Evolutionary conservation across 2,113 vertebrate genomes (phyloP), one percentile per base, ranked within the genome.

Genomic region (Propithecus coquereli): DNA sequence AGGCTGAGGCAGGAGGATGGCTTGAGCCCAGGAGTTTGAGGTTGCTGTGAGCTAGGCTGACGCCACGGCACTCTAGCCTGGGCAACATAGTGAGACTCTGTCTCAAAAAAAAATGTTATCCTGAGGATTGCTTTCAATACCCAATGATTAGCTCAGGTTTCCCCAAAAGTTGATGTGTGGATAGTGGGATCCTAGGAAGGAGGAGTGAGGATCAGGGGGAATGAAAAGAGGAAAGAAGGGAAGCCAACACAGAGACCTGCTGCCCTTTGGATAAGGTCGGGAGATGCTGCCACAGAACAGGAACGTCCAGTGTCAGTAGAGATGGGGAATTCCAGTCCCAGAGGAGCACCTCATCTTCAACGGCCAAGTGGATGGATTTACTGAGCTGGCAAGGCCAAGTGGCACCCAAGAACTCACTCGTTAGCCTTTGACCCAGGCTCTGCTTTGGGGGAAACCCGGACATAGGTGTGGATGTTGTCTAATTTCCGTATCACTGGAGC

Each of bases 241-340:
- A 40, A 22, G 25, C 6, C 34, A 32, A 7, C 3, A 27, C 34
- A 17, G 22, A 47, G 18, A 20, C n/a, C 8, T 8, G 2, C 8
- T 8, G 3, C 43, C 25, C 76, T 70, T 52, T 68, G 5, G 12
- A 2, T 37, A 59, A 50, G 37, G 2, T 13, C 4, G 27, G 12
- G 10, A 92, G 80, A 23, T 61, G 65, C 43, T 59, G 16, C 27
- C 18, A 1, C 0, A 1, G 34, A 10, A 47, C 23, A 1, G 1
- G 37, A 8, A 3, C 2, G 8, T 9, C 27, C n/a, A 10, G 32
- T 22, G 16, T 76, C 40, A 0, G 0, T 13, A 27, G 61, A 52
- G 25, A 59, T 9, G 45, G 32, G 40, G 8, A 52, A 23, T 65
- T 66, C 14, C 8, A 2, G 66, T 40, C 71, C 34, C 23, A 0